These are phyloP conservation scores for Cassiopea andromeda DNA, from an alignment of 30 jellyfish, hydroid and myxozoan genomes.

Conservation along the genomic window DNA sequence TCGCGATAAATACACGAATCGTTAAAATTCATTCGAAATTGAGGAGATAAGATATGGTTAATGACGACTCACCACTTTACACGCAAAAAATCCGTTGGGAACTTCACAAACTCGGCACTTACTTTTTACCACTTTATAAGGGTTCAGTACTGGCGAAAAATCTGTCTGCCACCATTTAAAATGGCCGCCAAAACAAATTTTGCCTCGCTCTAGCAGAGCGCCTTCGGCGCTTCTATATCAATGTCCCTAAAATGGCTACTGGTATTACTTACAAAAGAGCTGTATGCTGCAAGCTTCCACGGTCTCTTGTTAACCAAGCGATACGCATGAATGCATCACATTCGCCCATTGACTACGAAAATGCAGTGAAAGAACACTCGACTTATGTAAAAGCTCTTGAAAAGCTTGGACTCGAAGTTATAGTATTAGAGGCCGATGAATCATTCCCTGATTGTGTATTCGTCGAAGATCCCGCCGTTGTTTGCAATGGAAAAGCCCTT, in stretches of 20 bases:
- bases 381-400: conserved; percentile 48
- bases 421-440: conserved; percentile 85
- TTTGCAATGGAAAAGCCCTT: conserved; percentile 71
- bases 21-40: background rate
- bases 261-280: conserved; percentile 70
- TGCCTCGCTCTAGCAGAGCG: background rate
- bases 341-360: conserved; percentile 61
- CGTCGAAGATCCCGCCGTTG: conserved; percentile 95
- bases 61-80: background rate
- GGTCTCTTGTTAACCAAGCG: conserved; percentile 75
- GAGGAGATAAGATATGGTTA: background rate
- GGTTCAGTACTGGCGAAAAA: background rate
- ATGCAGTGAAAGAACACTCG: conserved; percentile 58
- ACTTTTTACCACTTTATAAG: background rate
- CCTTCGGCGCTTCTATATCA: background rate
- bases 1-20: background rate
- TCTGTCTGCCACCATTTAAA: background rate
- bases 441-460: conserved; percentile 93
- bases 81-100: background rate
- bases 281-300: conserved; percentile 81
- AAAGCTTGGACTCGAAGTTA: conserved; percentile 67
- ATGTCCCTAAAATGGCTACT: background rate
- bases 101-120: background rate
- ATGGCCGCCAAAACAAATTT: background rate
- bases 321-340: conserved; percentile 55